Evolutionary conservation across 2,113 vertebrate species (phyloP), one percentile per base, ranked within the genome.

Genomic region (Sebastes schlegelii): DNA sequence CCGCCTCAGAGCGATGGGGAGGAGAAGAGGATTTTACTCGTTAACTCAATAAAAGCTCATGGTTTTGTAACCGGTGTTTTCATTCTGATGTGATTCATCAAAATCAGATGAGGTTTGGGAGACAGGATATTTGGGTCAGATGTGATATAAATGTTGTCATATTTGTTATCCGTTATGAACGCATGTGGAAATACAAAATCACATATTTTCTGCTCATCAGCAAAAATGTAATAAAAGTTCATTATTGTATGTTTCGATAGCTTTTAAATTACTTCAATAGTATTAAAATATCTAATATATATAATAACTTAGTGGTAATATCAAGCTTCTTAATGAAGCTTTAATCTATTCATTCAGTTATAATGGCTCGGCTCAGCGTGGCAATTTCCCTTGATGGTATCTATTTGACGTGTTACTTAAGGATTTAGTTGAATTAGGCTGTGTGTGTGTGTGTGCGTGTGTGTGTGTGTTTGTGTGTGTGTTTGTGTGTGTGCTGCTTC

Each of bases 81-180:
- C 78, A 67, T 80, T 90, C 83, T 65, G 26, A 80, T 26, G 34
- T 48, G 49, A 89, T 88, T 86, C 57, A 89, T 86, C 64, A 52
- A 58, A 89, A 75, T 85, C 85, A 75, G 52, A 58, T 86, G 76
- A 86, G 65, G 43, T 68, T 82, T 62, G n/a, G 21, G 52, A 70
- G 60, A 51, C 55, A 21, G 63, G 82, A 85, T 78, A 79, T 91
- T 67, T 68, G n/a, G 69, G 55, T 71, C 21, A 58, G 60, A 82
- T 76, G 46, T 63, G 26, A 83, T 55, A 55, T 49, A 55, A 73
- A 87, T 58, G 13, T 34, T 58, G 48, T 73, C 40, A 12, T 65
- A 17, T 69, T 87, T 40, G 5, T 64, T 72, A 79, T 64, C n/a
- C 5, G 12, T 72, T 58, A 43, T 45, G 34, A 70, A 84, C 12